Base-by-base conservation (phyloP, 2,113 vertebrate species). In the Sebastes fasciatus region DNA sequence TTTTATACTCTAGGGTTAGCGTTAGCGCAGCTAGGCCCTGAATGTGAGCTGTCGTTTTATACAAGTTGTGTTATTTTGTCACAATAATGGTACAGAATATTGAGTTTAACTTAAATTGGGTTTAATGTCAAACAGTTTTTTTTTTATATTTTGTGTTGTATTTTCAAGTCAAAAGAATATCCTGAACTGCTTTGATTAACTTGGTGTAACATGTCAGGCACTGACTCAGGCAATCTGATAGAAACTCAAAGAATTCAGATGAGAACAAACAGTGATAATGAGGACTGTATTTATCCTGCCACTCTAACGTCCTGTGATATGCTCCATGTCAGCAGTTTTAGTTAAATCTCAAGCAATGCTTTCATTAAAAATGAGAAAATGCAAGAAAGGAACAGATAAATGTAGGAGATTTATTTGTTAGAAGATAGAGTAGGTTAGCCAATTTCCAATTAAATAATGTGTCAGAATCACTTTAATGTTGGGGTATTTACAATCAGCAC, bases 41-140 rank as follows among this genome's bases (percentile, higher is more conserved):
- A 84, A 54, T 19, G 42, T 76, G 69, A 89, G 78, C 73, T 52
- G 76, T 51, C 8, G 16, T 81, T 85, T 70, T 61, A 40, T 57
- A 82, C 42, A 19, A 21, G 10, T 43, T 40, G 8, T 43, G 17
- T 52, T 46, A 42, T 74, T 65, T 65, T 77, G 5, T 86, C 11
- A 54, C 23, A 52, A 7, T 43, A 40, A 17, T 21, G 8, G n/a
- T 34, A 51, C 21, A 23, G 16, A 48, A 43, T 49, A 58, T 12
- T 3, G 17, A 68, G 23, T 23, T 23, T 23, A 23, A 23, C 23
- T 23, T 23, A 23, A 23, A 23, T 21, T 72, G 55, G 6, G 77
- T 55, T 51, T 8, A 8, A 21, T 76, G 58, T 77, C 5, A 23
- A 63, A 58, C 9, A 23, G 23, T 23, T 23, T n/a, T 23, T 21